These are phyloP conservation scores for Muscicapa striata DNA, from an alignment of 2,797 vertebrate genomes.

Conservation along the genomic window DNA sequence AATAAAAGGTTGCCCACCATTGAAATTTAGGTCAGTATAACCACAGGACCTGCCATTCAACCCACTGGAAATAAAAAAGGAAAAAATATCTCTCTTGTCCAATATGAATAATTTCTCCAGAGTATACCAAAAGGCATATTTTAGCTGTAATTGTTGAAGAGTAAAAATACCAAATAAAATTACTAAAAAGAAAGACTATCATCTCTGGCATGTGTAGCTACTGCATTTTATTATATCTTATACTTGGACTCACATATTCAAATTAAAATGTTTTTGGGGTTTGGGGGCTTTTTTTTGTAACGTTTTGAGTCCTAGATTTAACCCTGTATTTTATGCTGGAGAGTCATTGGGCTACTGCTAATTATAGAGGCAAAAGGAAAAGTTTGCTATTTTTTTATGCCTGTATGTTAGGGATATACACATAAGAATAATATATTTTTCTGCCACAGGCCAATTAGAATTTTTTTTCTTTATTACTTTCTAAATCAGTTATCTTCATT, in stretches of 20 bases:
- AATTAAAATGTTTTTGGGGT: background rate
- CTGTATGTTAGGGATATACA: background rate
- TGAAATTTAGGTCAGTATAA: background rate
- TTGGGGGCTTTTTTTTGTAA: background rate
- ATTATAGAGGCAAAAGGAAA: background rate
- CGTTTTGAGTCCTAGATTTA: background rate
- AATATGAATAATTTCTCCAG: background rate
- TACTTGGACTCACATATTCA: background rate
- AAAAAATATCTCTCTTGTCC: background rate
- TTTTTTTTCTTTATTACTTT: background rate
- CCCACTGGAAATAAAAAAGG: background rate
- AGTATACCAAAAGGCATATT: background rate
- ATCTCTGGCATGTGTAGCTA: background rate
- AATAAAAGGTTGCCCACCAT: background rate
- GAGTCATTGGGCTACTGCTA: background rate
- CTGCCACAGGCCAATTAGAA: background rate
- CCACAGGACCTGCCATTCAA: background rate
- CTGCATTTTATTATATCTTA: background rate
- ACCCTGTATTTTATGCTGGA: background rate
- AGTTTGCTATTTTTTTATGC: rapidly evolving
- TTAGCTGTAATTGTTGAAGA: background rate
- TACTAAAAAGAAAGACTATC: background rate
- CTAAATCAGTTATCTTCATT: background rate
- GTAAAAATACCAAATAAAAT: background rate
- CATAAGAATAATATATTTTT: background rate